phyloP scores from a whole-genome alignment of 2,113 vertebrate genomes.

The Potamarius usumacintae region DNA sequence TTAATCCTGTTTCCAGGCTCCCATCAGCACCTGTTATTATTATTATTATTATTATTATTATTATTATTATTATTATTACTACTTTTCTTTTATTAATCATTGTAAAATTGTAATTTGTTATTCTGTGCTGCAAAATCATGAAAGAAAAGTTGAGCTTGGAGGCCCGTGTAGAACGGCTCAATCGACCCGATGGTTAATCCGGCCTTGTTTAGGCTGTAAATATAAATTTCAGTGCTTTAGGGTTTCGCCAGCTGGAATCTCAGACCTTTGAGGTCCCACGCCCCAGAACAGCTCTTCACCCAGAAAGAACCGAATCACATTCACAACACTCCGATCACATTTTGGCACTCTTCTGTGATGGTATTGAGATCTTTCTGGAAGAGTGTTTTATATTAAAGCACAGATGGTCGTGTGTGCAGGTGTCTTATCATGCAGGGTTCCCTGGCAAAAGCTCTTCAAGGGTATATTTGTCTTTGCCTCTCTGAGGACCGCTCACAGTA shows the following conservation, averaged over 20 bases:
- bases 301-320: background rate
- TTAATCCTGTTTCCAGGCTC: too few relatives aligned
- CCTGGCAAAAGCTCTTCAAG: constrained; percentile 13
- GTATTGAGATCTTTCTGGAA: background rate
- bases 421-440: constrained; percentile 23
- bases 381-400: constrained; percentile 7
- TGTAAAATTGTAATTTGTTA: too few relatives aligned
- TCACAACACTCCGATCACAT: too few relatives aligned
- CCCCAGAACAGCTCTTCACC: background rate
- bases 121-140: too few relatives aligned
- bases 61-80: too few relatives aligned
- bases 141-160: background rate
- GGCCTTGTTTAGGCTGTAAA: background rate
- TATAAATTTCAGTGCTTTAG: background rate
- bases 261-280: background rate
- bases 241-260: background rate
- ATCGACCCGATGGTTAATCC: background rate
- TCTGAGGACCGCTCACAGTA: background rate
- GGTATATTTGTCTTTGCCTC: constrained; percentile 25
- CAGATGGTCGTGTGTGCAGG: constrained; percentile 1
- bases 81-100: too few relatives aligned
- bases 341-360: background rate
- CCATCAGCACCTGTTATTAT: too few relatives aligned
- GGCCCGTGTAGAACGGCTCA: background rate
- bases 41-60: too few relatives aligned